A percentile compares a stretch with the other conserved stretches of the same genome.
Evolutionary conservation across 92 coral and sea anemone genomes (phyloP).

Genomic region (Palythoa heliodiscus): DNA sequence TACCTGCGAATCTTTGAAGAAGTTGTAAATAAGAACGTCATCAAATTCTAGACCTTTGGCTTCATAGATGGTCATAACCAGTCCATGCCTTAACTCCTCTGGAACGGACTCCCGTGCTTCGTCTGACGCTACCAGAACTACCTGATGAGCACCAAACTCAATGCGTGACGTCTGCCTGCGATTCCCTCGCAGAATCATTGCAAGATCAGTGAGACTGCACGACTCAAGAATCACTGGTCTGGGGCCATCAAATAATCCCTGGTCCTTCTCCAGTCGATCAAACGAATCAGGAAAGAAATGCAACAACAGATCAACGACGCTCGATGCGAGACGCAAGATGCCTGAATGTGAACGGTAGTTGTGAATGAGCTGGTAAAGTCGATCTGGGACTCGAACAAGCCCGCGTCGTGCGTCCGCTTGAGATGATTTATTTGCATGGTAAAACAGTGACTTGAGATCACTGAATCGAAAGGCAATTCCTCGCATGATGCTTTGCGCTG

Average conservation of each 20-base stretch:
- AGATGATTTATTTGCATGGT: slow-evolving; percentile 67
- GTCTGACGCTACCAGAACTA: slow-evolving; percentile 59
- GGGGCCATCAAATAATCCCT: slow-evolving; percentile 61
- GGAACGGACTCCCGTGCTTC: slow-evolving; percentile 61
- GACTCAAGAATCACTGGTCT: slow-evolving; percentile 57
- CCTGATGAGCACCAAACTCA: slow-evolving; percentile 68
- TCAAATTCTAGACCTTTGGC: slow-evolving; percentile 65
- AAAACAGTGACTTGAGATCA: slow-evolving; percentile 89
- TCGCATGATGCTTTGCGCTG: slow-evolving; percentile 98
- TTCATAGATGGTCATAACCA: slow-evolving; percentile 65
- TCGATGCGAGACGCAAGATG: slow-evolving; percentile 53
- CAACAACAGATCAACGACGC: slow-evolving; percentile 51
- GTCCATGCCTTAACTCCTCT: slow-evolving; percentile 52
- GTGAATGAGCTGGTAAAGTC: slow-evolving; percentile 52
- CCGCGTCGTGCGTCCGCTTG: slow-evolving; percentile 39
- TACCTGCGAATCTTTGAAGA: slow-evolving; percentile 66
- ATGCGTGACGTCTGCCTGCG: slow-evolving; percentile 57
- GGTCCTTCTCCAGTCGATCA: slow-evolving; percentile 57
- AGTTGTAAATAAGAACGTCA: slow-evolving; percentile 62
- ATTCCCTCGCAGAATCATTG: slow-evolving; percentile 61
- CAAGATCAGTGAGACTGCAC: slow-evolving; percentile 57
- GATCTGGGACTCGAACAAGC: slow-evolving; percentile 54
- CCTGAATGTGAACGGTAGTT: slow-evolving; percentile 64
- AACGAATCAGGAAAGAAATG: slow-evolving; percentile 61
- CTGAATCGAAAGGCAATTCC: slow-evolving; percentile 95